phyloP scores from a whole-genome alignment of 2,113 vertebrate genomes.

The Nymphicus hollandicus region DNA sequence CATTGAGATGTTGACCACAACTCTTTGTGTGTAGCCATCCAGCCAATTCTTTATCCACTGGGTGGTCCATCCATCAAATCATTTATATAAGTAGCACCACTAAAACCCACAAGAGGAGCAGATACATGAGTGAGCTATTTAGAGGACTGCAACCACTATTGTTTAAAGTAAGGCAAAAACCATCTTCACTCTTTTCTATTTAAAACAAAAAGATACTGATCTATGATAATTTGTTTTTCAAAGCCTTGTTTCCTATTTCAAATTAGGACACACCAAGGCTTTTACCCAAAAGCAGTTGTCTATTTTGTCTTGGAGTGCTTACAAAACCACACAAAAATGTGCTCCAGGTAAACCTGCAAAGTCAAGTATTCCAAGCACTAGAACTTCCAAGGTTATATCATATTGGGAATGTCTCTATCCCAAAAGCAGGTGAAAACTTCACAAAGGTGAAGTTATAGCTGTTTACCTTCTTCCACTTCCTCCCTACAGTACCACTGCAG shows the following conservation, averaged over 20 bases:
- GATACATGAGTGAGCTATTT: background rate
- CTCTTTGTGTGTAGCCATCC: background rate
- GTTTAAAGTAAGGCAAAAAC: background rate
- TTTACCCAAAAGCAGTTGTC: background rate
- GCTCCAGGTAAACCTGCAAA: background rate
- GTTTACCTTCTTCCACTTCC: background rate
- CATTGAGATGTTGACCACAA: background rate
- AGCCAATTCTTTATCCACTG: background rate
- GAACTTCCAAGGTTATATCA: background rate
- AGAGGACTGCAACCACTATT: accelerated
- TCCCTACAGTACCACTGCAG: background rate
- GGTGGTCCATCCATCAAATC: background rate
- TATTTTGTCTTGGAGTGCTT: background rate
- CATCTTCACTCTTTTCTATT: background rate
- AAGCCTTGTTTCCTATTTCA: background rate
- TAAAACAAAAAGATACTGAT: background rate
- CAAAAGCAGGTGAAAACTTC: background rate
- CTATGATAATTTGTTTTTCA: background rate
- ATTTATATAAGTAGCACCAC: background rate
- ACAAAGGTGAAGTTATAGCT: background rate
- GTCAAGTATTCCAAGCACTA: accelerated
- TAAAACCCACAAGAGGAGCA: background rate
- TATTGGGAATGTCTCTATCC: background rate
- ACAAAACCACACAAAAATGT: background rate
- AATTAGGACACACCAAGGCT: background rate